These are phyloP conservation scores for Brachionichthys hirsutus DNA, from an alignment of 2,113 vertebrate genomes.

Conservation along the genomic window DNA sequence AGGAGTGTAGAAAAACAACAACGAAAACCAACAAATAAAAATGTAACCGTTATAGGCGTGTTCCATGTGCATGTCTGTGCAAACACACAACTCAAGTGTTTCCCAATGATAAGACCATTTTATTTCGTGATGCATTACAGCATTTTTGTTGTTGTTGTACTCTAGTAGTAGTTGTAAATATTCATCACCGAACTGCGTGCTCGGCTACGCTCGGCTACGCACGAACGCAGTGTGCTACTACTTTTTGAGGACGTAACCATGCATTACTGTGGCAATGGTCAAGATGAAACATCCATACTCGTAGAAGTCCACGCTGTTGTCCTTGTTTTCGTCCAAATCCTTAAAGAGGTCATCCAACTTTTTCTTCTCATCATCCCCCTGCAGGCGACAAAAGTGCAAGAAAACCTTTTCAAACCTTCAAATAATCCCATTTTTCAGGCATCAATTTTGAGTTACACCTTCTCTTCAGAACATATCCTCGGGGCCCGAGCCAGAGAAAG, in stretches of 20 bases:
- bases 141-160: background rate
- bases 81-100: background rate
- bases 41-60: too few species aligned
- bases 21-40: too few species aligned
- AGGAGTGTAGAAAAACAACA: too few species aligned
- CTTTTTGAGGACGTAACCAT: too few species aligned
- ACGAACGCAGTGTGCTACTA: too few species aligned
- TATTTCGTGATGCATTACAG: slow-evolving; percentile 45
- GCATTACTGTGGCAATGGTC: slow-evolving; percentile 52
- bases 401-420: background rate
- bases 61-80: background rate
- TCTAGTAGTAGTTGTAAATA: slow-evolving; percentile 1
- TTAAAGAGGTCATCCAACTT: slow-evolving; percentile 66
- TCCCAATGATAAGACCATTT: slow-evolving; percentile 11
- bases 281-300: slow-evolving; percentile 69
- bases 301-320: slow-evolving; percentile 72
- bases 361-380: slow-evolving; percentile 54
- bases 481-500: background rate
- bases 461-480: background rate
- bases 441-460: too few species aligned
- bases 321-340: slow-evolving; percentile 65
- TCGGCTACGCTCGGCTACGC: too few species aligned
- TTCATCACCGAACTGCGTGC: too few species aligned
- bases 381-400: slow-evolving; percentile 3
- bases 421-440: too few species aligned